Evolutionary conservation across 2,888 invertebrate genomes (phyloP).

Genomic region (Metellina segmentata): DNA sequence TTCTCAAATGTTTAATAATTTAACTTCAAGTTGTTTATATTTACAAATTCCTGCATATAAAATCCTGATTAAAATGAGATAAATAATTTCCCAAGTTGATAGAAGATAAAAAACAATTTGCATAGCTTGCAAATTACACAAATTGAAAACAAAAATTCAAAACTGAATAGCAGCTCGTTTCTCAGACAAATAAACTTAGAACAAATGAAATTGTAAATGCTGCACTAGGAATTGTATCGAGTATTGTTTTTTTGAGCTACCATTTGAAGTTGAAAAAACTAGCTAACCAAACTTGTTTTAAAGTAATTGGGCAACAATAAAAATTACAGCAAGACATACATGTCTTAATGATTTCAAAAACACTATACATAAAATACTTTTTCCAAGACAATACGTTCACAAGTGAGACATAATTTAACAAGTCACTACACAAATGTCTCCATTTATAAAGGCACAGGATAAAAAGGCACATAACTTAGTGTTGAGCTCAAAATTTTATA

Average conservation of each 20-base stretch:
- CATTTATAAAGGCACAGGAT: constrained; percentile 11
- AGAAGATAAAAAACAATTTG: no score
- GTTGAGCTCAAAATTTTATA: no score
- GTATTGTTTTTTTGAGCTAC: constrained; percentile 9
- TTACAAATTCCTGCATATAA: no score
- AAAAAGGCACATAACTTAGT: constrained; percentile 38
- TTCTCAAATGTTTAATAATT: no score
- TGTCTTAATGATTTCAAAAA: not conserved
- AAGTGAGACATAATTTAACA: not conserved
- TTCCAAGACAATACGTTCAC: constrained; percentile 1
- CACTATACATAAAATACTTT: constrained; percentile 8
- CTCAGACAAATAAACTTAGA: not conserved
- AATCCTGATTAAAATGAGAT: no score
- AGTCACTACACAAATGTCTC: not conserved
- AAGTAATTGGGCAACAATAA: not conserved
- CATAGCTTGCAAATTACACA: no score
- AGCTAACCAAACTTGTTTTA: constrained; percentile 5
- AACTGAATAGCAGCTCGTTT: no score
- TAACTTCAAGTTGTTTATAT: no score
- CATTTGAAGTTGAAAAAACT: constrained; percentile 14
- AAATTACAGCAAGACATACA: constrained; percentile 6
- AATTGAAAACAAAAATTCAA: no score
- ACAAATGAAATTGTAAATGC: not conserved
- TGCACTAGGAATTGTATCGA: not conserved
- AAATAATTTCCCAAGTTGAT: no score